Base-by-base conservation (phyloP, 2,797 vertebrate species). In the Vultur gryphus region DNA sequence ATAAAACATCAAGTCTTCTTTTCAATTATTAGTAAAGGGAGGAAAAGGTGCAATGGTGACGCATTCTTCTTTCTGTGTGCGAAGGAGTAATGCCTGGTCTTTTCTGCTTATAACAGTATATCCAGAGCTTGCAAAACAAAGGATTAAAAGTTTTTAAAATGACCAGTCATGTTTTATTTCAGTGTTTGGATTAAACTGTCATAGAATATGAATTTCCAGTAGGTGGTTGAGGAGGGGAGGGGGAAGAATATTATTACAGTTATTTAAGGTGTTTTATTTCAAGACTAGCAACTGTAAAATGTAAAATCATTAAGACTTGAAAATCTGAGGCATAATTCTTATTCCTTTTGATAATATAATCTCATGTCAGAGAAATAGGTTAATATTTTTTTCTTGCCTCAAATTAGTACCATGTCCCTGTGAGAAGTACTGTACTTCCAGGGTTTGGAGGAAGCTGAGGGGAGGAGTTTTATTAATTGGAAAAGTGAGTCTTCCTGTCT, bases 231-330 rank as follows among this genome's bases (percentile, higher is more conserved):
- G 7, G 18, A 4, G 12, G 8, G 17, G 5, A 33, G 17, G 24
- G 4, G 4, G 0, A 52, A 83, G 0, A 51, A 23, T 70, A n/a
- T n/a, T 80, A 20, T 25, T 25, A 33, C 1, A 0, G 0, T 57
- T 64, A 43, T 52, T 80, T 69, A 43, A 84, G 23, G 5, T 83
- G 26, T 66, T 84, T 52, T 58, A 26, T 54, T 94, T 71, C 57
- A 87, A 82, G 48, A 64, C 13, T 18, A n/a, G 11, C 13, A 49
- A n/a, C 13, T 25, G 65, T 64, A 6, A 37, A 7, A 19, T 54
- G 11, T 51, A n/a, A 87, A 89, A 67, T 91, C 44, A 66, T 3
- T 41, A 37, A 48, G n/a, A 43, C 13, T 55, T 75, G 25, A 84
- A 77, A 82, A 82, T 78, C 18, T 43, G 70, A 81, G 43, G 13